Evolutionary conservation across 2,113 vertebrate species (phyloP).

Genomic region (Psilopsiagon aymara): DNA sequence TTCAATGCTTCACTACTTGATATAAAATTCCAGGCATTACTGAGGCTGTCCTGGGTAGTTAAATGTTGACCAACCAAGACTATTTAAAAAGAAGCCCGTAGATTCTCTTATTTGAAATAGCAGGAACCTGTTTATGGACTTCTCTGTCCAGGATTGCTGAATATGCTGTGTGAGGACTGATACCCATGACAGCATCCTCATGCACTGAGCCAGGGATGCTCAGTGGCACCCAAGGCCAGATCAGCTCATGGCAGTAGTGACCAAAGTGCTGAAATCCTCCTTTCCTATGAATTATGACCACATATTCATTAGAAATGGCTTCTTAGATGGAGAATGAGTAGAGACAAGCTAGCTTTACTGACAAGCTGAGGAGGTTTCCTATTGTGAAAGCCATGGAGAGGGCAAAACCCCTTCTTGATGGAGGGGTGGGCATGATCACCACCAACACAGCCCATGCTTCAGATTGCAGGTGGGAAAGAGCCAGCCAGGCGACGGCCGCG

Average conservation of each 20-base stretch:
- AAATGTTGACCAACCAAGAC: slow-evolving; percentile 32
- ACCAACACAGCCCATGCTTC: background rate
- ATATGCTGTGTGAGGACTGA: background rate
- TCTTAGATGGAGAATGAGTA: background rate
- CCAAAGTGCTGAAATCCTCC: background rate
- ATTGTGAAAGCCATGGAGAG: rapidly evolving
- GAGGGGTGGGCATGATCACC: rapidly evolving
- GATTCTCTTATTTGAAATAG: background rate
- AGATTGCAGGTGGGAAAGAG: slow-evolving; percentile 90
- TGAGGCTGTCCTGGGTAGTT: background rate
- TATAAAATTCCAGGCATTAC: slow-evolving; percentile 10
- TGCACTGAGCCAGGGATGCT: background rate
- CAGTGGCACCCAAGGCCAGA: background rate
- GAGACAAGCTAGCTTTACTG: background rate
- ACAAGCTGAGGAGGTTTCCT: background rate
- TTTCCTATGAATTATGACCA: background rate
- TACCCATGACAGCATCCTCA: background rate
- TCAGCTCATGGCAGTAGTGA: background rate
- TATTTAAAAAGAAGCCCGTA: slow-evolving; percentile 25
- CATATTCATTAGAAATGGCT: background rate
- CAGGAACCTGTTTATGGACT: background rate
- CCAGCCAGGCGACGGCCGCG: slow-evolving; percentile 85
- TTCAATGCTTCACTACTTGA: slow-evolving; percentile 4
- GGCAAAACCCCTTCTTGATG: background rate
- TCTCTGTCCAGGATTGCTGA: background rate